Percentiles rank a stretch among this genome's conserved stretches.
These are phyloP conservation scores for Hartigia nigra DNA, from an alignment of 2,888 invertebrate species.

Conservation along the genomic window DNA sequence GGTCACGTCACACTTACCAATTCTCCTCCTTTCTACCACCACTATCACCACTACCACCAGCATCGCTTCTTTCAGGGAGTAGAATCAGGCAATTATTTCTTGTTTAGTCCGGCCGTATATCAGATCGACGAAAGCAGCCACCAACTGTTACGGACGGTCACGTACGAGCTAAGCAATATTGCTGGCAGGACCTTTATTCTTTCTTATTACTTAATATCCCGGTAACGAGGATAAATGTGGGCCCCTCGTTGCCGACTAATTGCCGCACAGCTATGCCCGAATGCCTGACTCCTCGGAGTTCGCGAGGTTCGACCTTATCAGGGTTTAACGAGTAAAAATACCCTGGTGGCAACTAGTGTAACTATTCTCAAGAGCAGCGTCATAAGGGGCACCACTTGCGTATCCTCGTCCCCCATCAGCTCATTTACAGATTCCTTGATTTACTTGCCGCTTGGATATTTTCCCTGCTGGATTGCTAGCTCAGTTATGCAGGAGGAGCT, in stretches of 20 bases:
- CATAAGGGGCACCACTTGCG: background rate
- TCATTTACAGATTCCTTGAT: background rate
- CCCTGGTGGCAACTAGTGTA: background rate
- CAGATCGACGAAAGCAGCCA: constrained; percentile 36
- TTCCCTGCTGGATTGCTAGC: background rate
- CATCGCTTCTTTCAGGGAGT: too few relatives aligned
- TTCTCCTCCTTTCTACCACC: background rate
- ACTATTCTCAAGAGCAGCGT: background rate
- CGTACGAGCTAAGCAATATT: constrained; percentile 45
- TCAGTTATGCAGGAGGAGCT: background rate
- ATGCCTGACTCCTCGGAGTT: background rate
- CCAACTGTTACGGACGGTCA: constrained; percentile 40
- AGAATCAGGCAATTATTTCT: constrained; percentile 42
- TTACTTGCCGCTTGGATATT: background rate
- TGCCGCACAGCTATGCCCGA: constrained; percentile 19
- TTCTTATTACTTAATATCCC: constrained; percentile 52
- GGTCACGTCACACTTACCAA: background rate
- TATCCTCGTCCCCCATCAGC: background rate
- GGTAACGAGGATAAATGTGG: constrained; percentile 46
- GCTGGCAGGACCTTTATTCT: constrained; percentile 42
- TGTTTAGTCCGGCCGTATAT: constrained; percentile 44
- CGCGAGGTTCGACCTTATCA: background rate
- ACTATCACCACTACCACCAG: too few relatives aligned
- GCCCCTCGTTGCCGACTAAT: constrained; percentile 34
- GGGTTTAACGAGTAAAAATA: background rate